Evolutionary conservation across 2,888 invertebrate genomes (phyloP).

Genomic region (Antheraea yamamai): DNA sequence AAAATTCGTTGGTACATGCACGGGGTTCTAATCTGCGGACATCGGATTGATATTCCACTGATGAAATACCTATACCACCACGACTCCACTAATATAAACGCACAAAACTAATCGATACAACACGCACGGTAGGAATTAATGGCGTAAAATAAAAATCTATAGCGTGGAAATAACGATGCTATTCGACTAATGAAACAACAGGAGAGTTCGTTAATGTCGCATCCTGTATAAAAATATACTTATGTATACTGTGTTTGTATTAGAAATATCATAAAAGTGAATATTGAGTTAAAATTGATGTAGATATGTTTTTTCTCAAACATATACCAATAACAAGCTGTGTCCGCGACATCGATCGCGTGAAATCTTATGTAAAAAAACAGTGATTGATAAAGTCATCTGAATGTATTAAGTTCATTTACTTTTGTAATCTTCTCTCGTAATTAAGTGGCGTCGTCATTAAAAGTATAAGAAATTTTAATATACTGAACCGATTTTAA

Average conservation of each 20-base stretch:
- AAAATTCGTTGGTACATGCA: too few species aligned
- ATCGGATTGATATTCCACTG: too few species aligned
- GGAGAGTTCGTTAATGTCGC: slow-evolving; percentile 39
- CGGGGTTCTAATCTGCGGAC: too few species aligned
- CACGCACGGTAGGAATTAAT: slow-evolving; percentile 18
- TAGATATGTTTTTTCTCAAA: neutral
- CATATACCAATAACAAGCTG: neutral
- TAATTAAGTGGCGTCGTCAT: too few species aligned
- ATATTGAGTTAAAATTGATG: neutral
- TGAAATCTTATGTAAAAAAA: too few species aligned
- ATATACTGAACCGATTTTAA: too few species aligned
- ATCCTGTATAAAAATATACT: slow-evolving; percentile 23
- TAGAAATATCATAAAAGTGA: neutral
- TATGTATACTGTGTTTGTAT: neutral
- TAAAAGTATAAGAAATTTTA: too few species aligned
- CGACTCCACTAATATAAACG: slow-evolving; percentile 15
- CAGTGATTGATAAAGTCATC: too few species aligned
- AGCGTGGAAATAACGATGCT: slow-evolving; percentile 46
- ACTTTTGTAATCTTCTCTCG: too few species aligned
- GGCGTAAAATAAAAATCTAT: slow-evolving; percentile 50
- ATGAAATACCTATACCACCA: too few species aligned
- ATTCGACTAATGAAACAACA: slow-evolving; percentile 50
- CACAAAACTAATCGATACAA: slow-evolving; percentile 17
- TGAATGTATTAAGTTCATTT: too few species aligned
- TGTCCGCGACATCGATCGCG: too few species aligned